Evolutionary conservation across 2,888 invertebrate species (phyloP).

Genomic region (Empis stercorea): DNA sequence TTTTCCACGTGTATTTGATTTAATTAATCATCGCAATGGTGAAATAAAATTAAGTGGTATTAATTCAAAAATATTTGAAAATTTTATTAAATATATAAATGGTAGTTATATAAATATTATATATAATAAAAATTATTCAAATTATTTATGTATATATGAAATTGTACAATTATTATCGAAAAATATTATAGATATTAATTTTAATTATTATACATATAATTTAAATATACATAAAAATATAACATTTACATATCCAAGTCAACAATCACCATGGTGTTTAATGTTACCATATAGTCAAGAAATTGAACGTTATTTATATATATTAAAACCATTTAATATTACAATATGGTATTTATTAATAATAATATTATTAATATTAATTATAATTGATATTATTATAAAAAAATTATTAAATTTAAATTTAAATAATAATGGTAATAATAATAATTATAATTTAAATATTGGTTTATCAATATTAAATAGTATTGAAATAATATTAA

Average conservation of each 20-base stretch:
- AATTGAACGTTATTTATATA: neutral
- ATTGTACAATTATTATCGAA: too few relatives aligned
- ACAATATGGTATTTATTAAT: neutral
- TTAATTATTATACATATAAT: too few relatives aligned
- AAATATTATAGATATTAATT: too few relatives aligned
- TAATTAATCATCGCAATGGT: neutral
- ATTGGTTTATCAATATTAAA: too few relatives aligned
- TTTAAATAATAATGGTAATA: too few relatives aligned
- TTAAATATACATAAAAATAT: neutral
- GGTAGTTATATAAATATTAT: too few relatives aligned
- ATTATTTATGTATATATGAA: neutral
- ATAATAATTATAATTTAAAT: too few relatives aligned
- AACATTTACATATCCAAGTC: neutral
- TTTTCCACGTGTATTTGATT: neutral
- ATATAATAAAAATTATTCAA: neutral
- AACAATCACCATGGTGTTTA: neutral
- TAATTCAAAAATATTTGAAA: neutral
- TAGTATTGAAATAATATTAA: neutral
- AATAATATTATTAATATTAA: neutral
- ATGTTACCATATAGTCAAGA: constrained; percentile 1
- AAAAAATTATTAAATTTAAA: too few relatives aligned
- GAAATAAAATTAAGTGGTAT: neutral
- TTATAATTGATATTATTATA: neutral
- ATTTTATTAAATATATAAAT: neutral
- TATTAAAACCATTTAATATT: neutral